Base-by-base conservation (phyloP, 2,888 invertebrate genomes). In the Trileptium ribeirensis region DNA sequence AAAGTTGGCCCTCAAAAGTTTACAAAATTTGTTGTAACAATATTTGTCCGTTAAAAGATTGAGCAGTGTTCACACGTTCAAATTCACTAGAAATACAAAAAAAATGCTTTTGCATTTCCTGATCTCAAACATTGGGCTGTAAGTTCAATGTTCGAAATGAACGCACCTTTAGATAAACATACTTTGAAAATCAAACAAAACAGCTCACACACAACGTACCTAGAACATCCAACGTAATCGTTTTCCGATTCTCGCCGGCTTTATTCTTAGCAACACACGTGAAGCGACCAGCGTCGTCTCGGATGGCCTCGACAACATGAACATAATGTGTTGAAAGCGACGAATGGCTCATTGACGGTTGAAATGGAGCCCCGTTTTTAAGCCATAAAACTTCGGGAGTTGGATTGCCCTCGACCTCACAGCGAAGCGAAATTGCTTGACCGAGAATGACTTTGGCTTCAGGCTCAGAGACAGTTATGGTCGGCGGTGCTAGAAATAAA, bases 231-330 rank as follows among this genome's bases (percentile, higher is more conserved):
- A 93, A 86, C 64, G 89, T 88, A 82, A 92, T 91, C 40, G 89
- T 89, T 81, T 90, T 90, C 3, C 89, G 87, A 24, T 86, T 88
- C 51, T 90, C 90, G 0, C 92, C 92, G 85, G 90, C 91, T 67
- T 89, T 86, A 85, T 92, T 93, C 67, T 86, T 88, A 0, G 91
- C 92, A 29, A 90, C 85, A 85, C 93, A 93, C 0, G 89, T 90
- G 86, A 92, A 93, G 33, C 90, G 89, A 0, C 92, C 92, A 67
- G 91, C 90, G 86, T 92, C 91, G n/a, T 74, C 51, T 40, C 40
- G 38, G 40, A 81, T 39, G 1, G 86, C 85, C 37, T 85, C 84
- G 74, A 84, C 83, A 51, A 88, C 79, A 82, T 86, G 86, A 67
- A 87, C 81, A 79, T 85, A 85, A 74, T 85, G 84, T 64, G 85